Conservation (phyloP, 2,888 invertebrate species). For the Rosalia funebris region DNA sequence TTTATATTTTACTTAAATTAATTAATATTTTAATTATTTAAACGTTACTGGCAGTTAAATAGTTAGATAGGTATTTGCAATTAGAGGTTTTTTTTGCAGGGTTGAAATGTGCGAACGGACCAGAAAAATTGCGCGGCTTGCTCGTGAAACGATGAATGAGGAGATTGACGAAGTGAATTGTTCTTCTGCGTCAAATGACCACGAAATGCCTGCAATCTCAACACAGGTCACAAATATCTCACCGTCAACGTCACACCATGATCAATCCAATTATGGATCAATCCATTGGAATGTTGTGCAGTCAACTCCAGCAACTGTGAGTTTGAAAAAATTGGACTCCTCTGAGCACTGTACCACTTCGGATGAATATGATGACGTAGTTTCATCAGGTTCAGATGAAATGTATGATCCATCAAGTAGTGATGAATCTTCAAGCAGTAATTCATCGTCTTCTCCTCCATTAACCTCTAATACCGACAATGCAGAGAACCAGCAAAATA, state of each 20-base stretch:
- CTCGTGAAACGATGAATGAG: neutral
- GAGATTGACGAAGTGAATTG: neutral
- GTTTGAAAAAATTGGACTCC: neutral
- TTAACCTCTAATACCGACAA: neutral
- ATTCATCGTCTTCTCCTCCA: neutral
- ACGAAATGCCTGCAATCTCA: neutral
- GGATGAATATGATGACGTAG: neutral
- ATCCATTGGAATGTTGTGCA: neutral
- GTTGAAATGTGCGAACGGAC: neutral
- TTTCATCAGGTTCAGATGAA: neutral
- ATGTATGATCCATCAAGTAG: neutral
- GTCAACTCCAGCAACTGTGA: neutral
- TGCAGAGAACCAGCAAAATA: neutral
- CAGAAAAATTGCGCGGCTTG: neutral
- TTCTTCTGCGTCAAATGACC: neutral
- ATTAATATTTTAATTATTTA: neutral
- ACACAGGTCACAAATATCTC: neutral
- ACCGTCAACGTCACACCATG: neutral
- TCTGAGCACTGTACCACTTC: neutral
- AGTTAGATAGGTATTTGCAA: neutral
- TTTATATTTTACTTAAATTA: neutral
- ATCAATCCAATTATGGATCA: neutral
- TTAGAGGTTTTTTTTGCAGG: neutral
- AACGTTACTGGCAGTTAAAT: neutral
- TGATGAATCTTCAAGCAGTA: neutral